phyloP scores from a whole-genome alignment of 2,797 vertebrate species.

The Florisuga fusca region DNA sequence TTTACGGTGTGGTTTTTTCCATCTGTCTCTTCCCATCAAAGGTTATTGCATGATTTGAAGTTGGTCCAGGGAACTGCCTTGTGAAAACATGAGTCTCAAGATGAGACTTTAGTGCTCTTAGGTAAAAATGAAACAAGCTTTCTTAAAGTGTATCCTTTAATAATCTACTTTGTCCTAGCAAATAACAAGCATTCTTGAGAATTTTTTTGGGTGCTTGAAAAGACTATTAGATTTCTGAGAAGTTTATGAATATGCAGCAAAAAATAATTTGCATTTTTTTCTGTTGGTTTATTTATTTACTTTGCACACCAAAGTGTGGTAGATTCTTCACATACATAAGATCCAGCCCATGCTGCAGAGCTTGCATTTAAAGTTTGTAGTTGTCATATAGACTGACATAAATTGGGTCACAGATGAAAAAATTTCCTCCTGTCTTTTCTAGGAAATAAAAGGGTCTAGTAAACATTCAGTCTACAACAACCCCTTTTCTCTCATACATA shows the following conservation, averaged over 20 bases:
- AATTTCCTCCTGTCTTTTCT: neutral
- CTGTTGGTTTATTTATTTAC: neutral
- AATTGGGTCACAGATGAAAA: neutral
- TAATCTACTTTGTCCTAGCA: neutral
- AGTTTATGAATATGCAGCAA: neutral
- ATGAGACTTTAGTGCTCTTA: neutral
- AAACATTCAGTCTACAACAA: neutral
- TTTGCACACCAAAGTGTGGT: neutral
- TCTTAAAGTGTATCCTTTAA: neutral
- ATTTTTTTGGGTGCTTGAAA: neutral
- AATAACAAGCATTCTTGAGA: neutral
- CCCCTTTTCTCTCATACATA: neutral
- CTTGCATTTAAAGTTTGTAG: neutral
- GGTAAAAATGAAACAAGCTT: neutral
- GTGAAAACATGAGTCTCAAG: neutral
- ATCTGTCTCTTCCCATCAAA: neutral
- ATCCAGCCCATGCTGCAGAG: neutral
- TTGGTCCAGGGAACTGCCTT: neutral
- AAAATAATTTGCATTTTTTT: neutral
- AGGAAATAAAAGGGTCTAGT: neutral
- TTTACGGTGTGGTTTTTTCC: rapidly evolving
- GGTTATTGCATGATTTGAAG: neutral
- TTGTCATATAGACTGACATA: neutral
- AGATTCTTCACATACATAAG: neutral
- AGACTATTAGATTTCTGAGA: neutral